These are phyloP conservation scores for Lateolabrax maculatus DNA, from an alignment of 2,797 vertebrate species.

Conservation along the genomic window DNA sequence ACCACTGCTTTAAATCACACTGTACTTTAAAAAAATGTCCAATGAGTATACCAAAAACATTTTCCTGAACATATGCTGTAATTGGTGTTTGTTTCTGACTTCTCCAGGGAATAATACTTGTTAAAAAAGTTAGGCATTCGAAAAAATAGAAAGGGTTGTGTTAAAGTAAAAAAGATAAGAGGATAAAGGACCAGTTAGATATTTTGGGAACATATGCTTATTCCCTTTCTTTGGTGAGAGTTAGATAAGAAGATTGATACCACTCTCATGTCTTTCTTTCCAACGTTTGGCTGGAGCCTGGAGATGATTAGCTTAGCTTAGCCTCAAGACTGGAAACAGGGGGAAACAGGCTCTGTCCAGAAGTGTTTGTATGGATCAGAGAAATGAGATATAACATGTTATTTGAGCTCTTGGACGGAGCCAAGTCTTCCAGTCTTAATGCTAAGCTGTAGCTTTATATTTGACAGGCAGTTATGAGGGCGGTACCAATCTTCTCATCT, in stretches of 20 bases:
- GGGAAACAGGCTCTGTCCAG: background rate
- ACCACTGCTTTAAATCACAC: background rate
- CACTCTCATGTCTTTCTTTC: background rate
- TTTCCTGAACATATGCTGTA: background rate
- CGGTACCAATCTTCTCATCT: background rate
- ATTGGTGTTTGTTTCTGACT: slow-evolving; percentile 1
- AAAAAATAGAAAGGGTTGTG: slow-evolving; percentile 16
- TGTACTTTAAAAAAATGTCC: no score
- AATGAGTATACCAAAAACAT: no score
- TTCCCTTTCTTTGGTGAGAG: background rate
- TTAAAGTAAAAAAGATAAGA: background rate
- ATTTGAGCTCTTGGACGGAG: background rate
- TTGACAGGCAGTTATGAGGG: background rate
- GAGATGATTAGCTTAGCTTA: background rate
- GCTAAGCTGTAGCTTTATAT: background rate
- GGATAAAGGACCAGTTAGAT: background rate
- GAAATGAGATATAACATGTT: background rate
- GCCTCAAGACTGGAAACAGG: no score
- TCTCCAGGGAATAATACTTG: slow-evolving; percentile 5
- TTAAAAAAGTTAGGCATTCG: background rate
- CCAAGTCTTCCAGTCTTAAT: background rate
- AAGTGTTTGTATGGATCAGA: background rate
- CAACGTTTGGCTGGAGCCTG: background rate
- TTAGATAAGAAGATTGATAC: background rate
- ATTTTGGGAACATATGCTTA: background rate